Percentiles rank a stretch among this genome's conserved stretches.
These are phyloP conservation scores for Heterohyrax brucei DNA, from an alignment of 2,797 vertebrate species.

Conservation along the genomic window DNA sequence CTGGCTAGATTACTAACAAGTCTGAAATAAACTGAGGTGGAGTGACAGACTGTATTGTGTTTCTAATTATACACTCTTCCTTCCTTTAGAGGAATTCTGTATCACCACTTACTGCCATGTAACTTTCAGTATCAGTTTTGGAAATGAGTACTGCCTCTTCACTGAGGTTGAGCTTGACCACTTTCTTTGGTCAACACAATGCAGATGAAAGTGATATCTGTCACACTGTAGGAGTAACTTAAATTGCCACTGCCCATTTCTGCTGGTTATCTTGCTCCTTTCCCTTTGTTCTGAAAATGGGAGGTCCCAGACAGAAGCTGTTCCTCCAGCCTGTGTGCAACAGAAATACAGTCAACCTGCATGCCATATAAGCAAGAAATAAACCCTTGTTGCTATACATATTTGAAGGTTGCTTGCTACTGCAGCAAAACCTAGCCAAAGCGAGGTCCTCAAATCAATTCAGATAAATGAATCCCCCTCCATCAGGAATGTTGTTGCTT, in stretches of 20 bases:
- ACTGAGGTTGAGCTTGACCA: neutral
- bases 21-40: neutral
- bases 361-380: neutral
- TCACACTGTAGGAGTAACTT: neutral
- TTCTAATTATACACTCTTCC: neutral
- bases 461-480: neutral
- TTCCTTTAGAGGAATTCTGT: neutral
- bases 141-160: neutral
- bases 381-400: neutral
- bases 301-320: neutral
- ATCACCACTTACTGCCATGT: neutral
- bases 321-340: neutral
- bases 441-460: neutral
- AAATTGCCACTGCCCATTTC: neutral
- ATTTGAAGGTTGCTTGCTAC: neutral
- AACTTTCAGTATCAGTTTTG: neutral
- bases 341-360: neutral
- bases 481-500: neutral
- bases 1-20: neutral
- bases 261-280: neutral
- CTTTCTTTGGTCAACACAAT: neutral
- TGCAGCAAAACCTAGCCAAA: neutral
- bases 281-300: neutral
- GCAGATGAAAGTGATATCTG: no score
- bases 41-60: neutral